Base-by-base conservation (phyloP, 1,140 invertebrate genomes). In the Ceratina calcarata region DNA sequence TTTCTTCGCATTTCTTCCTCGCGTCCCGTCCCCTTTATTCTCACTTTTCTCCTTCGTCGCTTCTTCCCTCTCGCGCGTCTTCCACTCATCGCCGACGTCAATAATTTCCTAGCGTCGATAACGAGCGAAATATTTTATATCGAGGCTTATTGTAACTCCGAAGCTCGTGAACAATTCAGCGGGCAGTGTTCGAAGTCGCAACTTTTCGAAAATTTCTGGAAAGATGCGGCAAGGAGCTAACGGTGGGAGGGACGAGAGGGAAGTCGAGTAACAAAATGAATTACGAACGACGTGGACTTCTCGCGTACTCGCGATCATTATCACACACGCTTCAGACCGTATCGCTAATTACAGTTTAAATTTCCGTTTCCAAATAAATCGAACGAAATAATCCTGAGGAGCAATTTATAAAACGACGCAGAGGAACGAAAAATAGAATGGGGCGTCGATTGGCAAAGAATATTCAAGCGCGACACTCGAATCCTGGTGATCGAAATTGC, bases 161-260 rank as follows among this genome's bases (percentile, higher is more conserved):
- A 64, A 32, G 55, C 64, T 77, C 60, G 58, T 84, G 24, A 85
- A 85, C 78, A 84, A 81, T 84, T 85, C 74, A 84, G 57, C 57
- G 10, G 68, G 53, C 51, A 37, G 64, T 37, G 22, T 53, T 57
- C 24, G 49, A 20, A 15, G 16, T 60, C 45, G 60, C 55, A 60
- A 81, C 72, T 76, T 84, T 16, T 64, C 64, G 64, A 45, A 45
- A 81, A 85, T 81, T 84, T 60, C n/a, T n/a, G n/a, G n/a, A n/a
- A n/a, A n/a, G n/a, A n/a, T n/a, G n/a, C n/a, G n/a, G n/a, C 24
- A 2, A 64, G 24, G 15, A 66, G 70, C 15, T 51, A 13, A 20
- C 22, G n/a, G 18, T 3, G 20, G 49, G 7, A 16, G 37, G 13
- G n/a, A 7, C 57, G 45, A 64, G 49, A 49, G 55, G 60, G 53